Conservation (phyloP, 2,113 vertebrate species). For the Notothenia rossii region DNA sequence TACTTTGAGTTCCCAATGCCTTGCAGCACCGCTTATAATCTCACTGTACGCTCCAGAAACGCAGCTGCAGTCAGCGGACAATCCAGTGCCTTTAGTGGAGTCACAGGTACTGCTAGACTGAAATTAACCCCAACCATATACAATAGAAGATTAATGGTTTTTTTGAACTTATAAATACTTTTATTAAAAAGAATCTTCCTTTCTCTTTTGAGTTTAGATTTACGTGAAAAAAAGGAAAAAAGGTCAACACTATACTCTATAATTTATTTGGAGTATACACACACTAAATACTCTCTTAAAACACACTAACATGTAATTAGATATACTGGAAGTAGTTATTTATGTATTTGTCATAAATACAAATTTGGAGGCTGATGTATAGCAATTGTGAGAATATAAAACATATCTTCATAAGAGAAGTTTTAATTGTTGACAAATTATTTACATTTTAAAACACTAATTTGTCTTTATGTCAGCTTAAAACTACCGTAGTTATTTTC, state of each 20-base stretch:
- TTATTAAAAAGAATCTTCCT: background rate
- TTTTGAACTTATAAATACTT: background rate
- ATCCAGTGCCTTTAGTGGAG: conserved; percentile 52
- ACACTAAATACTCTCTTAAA: too few species aligned
- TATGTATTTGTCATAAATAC: background rate
- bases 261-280: too few species aligned
- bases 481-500: too few species aligned
- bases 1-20: conserved; percentile 83
- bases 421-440: background rate
- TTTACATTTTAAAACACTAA: background rate
- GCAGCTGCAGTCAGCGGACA: conserved; percentile 69
- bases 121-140: background rate
- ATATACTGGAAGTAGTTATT: background rate
- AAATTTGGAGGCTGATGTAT: background rate
- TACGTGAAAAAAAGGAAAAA: too few species aligned
- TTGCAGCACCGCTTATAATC: conserved; percentile 77
- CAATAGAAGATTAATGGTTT: too few species aligned
- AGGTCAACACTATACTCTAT: too few species aligned
- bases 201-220: background rate
- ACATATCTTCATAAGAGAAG: background rate
- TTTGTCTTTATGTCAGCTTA: background rate
- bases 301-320: too few species aligned
- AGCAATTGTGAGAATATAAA: too few species aligned
- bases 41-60: conserved; percentile 77
- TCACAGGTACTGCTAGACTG: conserved; percentile 71